Conservation (phyloP, 2,113 vertebrate genomes). For the Tauraco erythrolophus region DNA sequence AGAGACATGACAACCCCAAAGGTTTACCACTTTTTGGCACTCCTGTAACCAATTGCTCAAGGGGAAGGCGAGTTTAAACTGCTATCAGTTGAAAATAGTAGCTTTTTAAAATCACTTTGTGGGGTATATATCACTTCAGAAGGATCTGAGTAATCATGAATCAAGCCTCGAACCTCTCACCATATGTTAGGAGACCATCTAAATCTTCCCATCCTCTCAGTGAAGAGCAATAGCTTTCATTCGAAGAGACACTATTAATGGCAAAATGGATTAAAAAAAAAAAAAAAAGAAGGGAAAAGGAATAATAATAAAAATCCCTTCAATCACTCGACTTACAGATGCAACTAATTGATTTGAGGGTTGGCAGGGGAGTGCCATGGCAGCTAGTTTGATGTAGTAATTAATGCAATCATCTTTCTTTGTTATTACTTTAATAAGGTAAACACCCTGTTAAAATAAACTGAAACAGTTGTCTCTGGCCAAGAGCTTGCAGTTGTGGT, state of each 20-base stretch:
- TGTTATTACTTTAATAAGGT: constrained; percentile 60
- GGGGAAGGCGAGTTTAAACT: neutral
- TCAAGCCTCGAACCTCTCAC: constrained; percentile 42
- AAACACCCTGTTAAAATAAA: constrained; percentile 65
- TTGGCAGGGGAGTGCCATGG: neutral
- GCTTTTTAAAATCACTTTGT: constrained; percentile 55
- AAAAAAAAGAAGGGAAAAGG: neutral
- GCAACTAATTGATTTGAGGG: constrained; percentile 51
- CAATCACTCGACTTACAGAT: constrained; percentile 47
- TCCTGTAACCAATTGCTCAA: neutral
- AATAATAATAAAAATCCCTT: constrained; percentile 21
- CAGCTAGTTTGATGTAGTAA: constrained; percentile 27
- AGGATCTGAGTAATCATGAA: constrained; percentile 36
- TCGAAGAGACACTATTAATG: constrained; percentile 18
- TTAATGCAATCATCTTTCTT: constrained; percentile 24
- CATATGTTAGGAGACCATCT: neutral
- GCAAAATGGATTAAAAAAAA: constrained; percentile 12
- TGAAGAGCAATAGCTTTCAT: constrained; percentile 44
- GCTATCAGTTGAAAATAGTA: constrained; percentile 1
- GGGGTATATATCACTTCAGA: constrained; percentile 4
- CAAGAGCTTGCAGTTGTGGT: constrained; percentile 37
- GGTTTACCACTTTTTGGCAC: neutral
- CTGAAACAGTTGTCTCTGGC: constrained; percentile 52
- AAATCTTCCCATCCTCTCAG: constrained; percentile 37
- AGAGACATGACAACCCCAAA: neutral